Evolutionary conservation across 2,888 invertebrate genomes (phyloP), one percentile per base, ranked within the genome.

Genomic region (Trachelus iudaicus): DNA sequence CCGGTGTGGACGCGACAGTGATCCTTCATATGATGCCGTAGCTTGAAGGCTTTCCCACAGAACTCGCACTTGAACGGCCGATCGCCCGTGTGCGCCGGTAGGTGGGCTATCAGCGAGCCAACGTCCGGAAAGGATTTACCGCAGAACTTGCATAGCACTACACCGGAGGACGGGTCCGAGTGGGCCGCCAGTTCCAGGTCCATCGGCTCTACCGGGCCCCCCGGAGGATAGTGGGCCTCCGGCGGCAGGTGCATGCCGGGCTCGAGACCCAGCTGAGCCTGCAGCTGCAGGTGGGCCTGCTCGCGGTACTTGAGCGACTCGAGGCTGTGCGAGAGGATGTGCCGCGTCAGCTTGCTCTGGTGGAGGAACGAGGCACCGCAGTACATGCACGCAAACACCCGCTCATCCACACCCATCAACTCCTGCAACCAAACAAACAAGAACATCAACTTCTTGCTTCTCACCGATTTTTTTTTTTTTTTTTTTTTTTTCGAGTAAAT

Each of bases 11-110:
- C 97, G 89, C 97, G 95, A 93, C 97, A 97, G 92, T 97, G 97
- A 93, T 97, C 97, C 93, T 97, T 97, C 97, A 97, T 97, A 93
- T 97, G 97, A 92, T 97, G 97, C 82, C 97, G 94, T 90, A 97
- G 93, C 92, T 97, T 97, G 94, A 97, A 97, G 87, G 97, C 97
- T 93, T 97, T 97, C 83, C 97, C 97, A 92, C 97, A 97, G 93
- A 97, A 97, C 92, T 97, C 97, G 93, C 97, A 97, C 93, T 97
- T 97, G 93, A 97, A 97, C 80, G 97, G 97, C 89, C 97, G 93
- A 91, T 97, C 97, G 84, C 97, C 97, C 79, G 97, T 97, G 92
- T 97, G 97, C 83, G 96, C 96, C 81, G 97, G 97, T 90, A 97
- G 93, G 92, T 97, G 97, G 85, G 96, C 95, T 91, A 97, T 97